phyloP scores from a whole-genome alignment of 1,140 invertebrate genomes.

The Geopemphigus sp. region DNA sequence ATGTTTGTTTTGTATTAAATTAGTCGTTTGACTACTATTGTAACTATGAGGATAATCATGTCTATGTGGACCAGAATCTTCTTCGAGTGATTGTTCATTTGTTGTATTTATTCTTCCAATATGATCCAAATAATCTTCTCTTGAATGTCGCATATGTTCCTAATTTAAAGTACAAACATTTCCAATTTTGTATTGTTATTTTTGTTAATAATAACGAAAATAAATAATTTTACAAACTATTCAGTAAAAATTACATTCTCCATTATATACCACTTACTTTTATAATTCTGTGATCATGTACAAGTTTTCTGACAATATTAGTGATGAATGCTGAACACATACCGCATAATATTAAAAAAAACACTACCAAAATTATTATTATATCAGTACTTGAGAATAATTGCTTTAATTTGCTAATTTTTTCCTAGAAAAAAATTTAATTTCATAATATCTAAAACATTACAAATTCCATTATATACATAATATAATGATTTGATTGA shows the following conservation, averaged over 20 bases:
- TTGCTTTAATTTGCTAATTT: constrained; percentile 21
- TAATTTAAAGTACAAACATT: constrained; percentile 54
- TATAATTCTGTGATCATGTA: constrained; percentile 79
- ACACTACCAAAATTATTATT: constrained; percentile 84
- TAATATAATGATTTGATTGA: neutral
- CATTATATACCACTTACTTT: constrained; percentile 61
- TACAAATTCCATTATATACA: too few species aligned
- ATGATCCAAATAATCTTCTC: constrained; percentile 71
- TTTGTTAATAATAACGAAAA: neutral
- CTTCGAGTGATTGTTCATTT: constrained; percentile 11
- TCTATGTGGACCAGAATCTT: constrained; percentile 7
- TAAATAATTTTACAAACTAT: neutral
- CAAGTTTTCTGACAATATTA: constrained; percentile 79
- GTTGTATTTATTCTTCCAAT: constrained; percentile 59
- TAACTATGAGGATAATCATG: constrained; percentile 39
- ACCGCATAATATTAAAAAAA: constrained; percentile 78
- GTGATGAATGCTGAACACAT: constrained; percentile 83
- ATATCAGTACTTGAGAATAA: constrained; percentile 60
- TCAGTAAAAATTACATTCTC: neutral
- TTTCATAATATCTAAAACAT: neutral
- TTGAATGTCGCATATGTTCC: constrained; percentile 77
- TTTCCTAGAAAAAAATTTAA: constrained; percentile 17
- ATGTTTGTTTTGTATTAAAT: constrained; percentile 37
- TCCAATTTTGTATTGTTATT: neutral
- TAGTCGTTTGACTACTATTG: constrained; percentile 43